Evolutionary conservation across 92 coral and sea anemone genomes (phyloP).

Genomic region (Zoanthus solanderi): DNA sequence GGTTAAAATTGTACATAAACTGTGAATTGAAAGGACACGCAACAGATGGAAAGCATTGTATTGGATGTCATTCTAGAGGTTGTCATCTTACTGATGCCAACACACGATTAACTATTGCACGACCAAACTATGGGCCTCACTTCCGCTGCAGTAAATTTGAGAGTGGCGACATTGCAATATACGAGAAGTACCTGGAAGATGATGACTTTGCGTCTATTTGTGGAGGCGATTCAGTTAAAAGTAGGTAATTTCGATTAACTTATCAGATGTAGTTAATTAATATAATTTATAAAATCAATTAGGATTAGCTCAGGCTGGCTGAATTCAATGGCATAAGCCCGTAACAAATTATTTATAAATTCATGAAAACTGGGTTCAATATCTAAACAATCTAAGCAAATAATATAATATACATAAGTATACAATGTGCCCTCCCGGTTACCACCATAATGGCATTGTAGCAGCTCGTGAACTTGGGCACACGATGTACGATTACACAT

Average conservation of each 20-base stretch:
- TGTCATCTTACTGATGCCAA: slow-evolving; percentile 92
- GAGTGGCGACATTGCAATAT: slow-evolving; percentile 92
- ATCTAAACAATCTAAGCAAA: too few species aligned
- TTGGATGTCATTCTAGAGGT: slow-evolving; percentile 90
- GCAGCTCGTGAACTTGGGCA: too few species aligned
- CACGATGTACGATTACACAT: too few species aligned
- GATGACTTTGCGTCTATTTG: slow-evolving; percentile 82
- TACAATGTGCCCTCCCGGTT: too few species aligned
- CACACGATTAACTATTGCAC: slow-evolving; percentile 89
- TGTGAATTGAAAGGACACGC: slow-evolving; percentile 87
- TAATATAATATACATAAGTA: too few species aligned
- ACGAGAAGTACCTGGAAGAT: slow-evolving; percentile 81
- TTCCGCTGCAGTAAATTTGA: slow-evolving; percentile 94
- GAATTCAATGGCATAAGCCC: too few species aligned
- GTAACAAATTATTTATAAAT: too few species aligned
- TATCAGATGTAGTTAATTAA: too few species aligned
- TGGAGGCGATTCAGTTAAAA: slow-evolving; percentile 61
- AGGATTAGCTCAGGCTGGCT: too few species aligned
- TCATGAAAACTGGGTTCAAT: too few species aligned
- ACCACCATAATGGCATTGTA: too few species aligned
- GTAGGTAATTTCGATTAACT: not conserved
- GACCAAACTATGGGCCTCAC: slow-evolving; percentile 93
- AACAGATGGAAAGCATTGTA: slow-evolving; percentile 80
- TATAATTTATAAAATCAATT: too few species aligned
- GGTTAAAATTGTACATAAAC: slow-evolving; percentile 89